These are phyloP conservation scores for Acanthopagrus latus DNA, from an alignment of 2,797 vertebrate species.

Conservation along the genomic window DNA sequence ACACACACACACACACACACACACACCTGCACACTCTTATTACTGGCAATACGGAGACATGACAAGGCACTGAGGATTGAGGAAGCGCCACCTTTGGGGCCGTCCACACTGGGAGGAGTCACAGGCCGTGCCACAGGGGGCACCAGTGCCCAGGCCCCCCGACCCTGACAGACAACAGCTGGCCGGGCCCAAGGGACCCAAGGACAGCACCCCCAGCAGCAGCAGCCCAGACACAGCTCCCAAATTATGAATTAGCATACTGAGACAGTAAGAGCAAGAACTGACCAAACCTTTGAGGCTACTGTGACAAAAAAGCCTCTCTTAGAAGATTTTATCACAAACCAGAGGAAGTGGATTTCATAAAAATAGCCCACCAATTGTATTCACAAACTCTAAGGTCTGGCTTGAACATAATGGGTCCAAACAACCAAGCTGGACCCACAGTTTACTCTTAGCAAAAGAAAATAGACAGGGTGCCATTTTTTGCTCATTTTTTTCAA, in stretches of 20 bases:
- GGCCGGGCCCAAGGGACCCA: too few species aligned
- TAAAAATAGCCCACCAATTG: constrained; percentile 65
- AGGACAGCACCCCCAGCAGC: too few species aligned
- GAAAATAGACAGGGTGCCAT: constrained; percentile 36
- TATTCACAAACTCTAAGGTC: constrained; percentile 52
- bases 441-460: constrained; percentile 20
- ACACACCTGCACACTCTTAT: too few species aligned
- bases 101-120: too few species aligned
- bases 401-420: constrained; percentile 46
- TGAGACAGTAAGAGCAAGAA: constrained; percentile 42
- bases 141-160: too few species aligned
- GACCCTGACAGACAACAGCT: too few species aligned
- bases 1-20: too few species aligned
- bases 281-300: constrained; percentile 52
- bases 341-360: constrained; percentile 58
- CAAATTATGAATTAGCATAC: constrained; percentile 35
- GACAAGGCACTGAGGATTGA: too few species aligned
- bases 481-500: constrained; percentile 5
- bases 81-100: too few species aligned
- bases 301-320: constrained; percentile 20
- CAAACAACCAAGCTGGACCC: constrained; percentile 34
- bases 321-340: constrained; percentile 63
- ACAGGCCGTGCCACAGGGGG: too few species aligned
- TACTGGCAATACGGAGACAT: too few species aligned
- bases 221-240: too few species aligned